A percentile compares a stretch with the other conserved stretches of the same genome.
These are phyloP conservation scores for Drusus annulatus DNA, from an alignment of 1,140 invertebrate genomes.

Conservation along the genomic window DNA sequence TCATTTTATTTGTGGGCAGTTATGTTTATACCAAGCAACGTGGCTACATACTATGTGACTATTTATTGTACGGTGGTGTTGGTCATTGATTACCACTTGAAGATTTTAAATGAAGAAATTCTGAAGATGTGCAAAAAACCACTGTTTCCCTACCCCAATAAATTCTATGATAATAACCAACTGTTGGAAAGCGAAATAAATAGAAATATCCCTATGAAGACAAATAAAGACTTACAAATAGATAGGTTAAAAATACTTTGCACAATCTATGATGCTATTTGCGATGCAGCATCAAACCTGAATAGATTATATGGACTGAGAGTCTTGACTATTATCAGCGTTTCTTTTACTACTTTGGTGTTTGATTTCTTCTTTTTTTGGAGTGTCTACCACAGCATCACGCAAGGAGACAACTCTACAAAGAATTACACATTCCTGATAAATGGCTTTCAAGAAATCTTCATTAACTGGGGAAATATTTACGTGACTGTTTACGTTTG, in stretches of 20 bases:
- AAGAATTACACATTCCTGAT: too few species aligned
- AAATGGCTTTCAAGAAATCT: too few species aligned
- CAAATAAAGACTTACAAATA: not conserved
- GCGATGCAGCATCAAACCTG: too few species aligned
- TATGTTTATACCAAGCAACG: not conserved
- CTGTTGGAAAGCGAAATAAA: not conserved
- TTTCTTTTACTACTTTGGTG: too few species aligned
- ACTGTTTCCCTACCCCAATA: not conserved
- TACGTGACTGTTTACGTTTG: too few species aligned
- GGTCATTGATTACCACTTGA: not conserved
- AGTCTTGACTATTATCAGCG: too few species aligned
- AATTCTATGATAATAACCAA: not conserved
- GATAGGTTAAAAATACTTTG: not conserved
- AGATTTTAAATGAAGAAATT: not conserved
- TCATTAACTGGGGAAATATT: too few species aligned
- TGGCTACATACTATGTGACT: not conserved
- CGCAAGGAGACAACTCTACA: too few species aligned
- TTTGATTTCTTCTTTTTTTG: too few species aligned
- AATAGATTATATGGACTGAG: too few species aligned
- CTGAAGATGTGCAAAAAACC: not conserved
- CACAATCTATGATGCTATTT: too few species aligned
- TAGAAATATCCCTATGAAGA: not conserved
- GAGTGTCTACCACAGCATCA: too few species aligned
- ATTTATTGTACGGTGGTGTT: not conserved
- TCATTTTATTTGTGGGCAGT: not conserved